Base-by-base conservation (phyloP, 2,888 invertebrate genomes). In the Lasioglossum oenotherae region DNA sequence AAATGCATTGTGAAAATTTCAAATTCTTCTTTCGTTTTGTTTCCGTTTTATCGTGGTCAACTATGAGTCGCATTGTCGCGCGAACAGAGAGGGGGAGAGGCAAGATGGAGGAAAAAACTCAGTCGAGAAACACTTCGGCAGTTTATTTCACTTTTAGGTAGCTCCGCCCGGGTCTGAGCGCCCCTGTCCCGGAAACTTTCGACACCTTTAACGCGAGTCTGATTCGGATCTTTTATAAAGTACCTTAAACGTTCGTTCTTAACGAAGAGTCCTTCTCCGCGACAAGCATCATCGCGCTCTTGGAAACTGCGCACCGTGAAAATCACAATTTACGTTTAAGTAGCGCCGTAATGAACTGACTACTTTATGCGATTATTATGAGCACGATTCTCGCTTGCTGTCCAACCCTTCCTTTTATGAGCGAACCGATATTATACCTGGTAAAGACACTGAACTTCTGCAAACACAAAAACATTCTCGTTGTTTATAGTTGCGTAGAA, bases 311-410 rank as follows among this genome's bases (percentile, higher is more conserved):
- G 12, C 57, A 57, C n/a, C 57, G 23, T n/a, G 57, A 57, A 57
- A 57, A 57, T n/a, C 57, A 57, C n/a, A n/a, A n/a, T 57, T 57
- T 57, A 57, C 57, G 57, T 57, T 57, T 57, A 57, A 57, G n/a
- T n/a, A 12, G n/a, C 12, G n/a, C 4, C 10, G 23, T n/a, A n/a
- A 57, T 57, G 57, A 57, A 57, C 57, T 57, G 57, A n/a, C 57
- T 57, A n/a, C 57, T 57, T 57, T 57, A n/a, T 57, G 57, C 57
- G 57, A n/a, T 57, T 57, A 57, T 57, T n/a, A 57, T n/a, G 57
- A 57, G 57, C n/a, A 57, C n/a, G n/a, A 12, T 57, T 57, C n/a
- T n/a, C 57, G n/a, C 57, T 57, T 12, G 12, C 57, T n/a, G 57
- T 12, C 10, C 57, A 1, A 57, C 57, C n/a, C n/a, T 57, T 1